Percentiles rank a stretch among this genome's conserved stretches.
Evolutionary conservation across 2,113 vertebrate species (phyloP).

Genomic region (Malurus melanocephalus): DNA sequence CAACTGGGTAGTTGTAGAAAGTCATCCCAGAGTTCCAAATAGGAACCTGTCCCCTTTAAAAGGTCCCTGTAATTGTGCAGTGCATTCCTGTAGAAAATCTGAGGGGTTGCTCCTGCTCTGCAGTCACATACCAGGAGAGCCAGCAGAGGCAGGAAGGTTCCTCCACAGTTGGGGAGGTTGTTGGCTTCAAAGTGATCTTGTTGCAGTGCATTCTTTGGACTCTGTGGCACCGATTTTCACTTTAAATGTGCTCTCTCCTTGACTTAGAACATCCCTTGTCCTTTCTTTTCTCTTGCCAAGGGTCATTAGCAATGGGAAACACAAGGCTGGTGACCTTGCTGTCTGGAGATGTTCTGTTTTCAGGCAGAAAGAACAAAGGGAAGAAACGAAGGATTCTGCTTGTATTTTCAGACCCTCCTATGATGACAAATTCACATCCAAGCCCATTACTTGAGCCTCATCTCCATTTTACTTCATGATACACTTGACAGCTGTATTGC

Average conservation of each 20-base stretch:
- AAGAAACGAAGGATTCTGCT: neutral
- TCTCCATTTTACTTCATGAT: neutral
- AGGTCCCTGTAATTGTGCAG: neutral
- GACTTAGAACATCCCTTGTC: neutral
- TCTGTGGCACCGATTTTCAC: neutral
- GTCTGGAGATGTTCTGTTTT: neutral
- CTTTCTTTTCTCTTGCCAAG: neutral
- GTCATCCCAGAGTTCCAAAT: neutral
- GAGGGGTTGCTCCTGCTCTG: neutral
- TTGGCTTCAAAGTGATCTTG: conserved; percentile 14
- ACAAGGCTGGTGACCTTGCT: neutral
- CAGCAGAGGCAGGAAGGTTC: neutral
- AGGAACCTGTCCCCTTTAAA: neutral
- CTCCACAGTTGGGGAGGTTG: neutral
- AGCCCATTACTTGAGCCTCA: neutral
- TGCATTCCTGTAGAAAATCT: conserved; percentile 2
- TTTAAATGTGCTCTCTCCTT: neutral
- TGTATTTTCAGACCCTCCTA: neutral
- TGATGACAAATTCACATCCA: neutral
- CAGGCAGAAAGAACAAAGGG: neutral
- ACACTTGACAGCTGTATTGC: neutral
- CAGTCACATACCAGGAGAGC: neutral
- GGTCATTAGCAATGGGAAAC: neutral
- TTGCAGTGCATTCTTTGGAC: neutral
- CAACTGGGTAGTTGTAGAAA: neutral